Conservation (phyloP, 2,888 invertebrate species). For the Prostheceraeus crozeri region DNA sequence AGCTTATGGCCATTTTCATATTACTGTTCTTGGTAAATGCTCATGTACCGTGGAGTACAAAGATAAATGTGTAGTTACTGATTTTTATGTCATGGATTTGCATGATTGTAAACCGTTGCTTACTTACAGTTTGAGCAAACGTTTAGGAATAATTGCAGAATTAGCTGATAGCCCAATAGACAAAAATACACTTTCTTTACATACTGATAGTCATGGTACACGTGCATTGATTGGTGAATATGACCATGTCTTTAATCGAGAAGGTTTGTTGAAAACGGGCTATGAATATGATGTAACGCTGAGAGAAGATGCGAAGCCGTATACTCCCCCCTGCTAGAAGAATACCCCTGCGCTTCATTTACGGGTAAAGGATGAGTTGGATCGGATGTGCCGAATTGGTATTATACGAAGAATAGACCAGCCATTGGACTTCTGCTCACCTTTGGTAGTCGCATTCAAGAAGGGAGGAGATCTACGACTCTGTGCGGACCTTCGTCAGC, state of each 20-base stretch:
- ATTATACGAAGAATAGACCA: constrained; percentile 5
- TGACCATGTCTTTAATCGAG: constrained; percentile 3
- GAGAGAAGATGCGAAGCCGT: background rate
- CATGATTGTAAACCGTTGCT: constrained; percentile 3
- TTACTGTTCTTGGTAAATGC: too few species aligned
- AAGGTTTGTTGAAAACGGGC: constrained; percentile 2
- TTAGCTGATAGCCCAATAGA: too few species aligned
- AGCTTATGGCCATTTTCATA: too few species aligned
- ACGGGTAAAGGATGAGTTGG: background rate
- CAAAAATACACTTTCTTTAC: too few species aligned
- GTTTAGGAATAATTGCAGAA: constrained; percentile 14
- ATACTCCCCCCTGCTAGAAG: background rate
- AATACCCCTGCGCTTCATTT: background rate
- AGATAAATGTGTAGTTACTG: constrained; percentile 1
- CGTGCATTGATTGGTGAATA: constrained; percentile 2
- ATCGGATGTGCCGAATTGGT: background rate
- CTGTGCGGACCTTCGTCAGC: constrained; percentile 4
- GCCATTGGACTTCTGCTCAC: constrained; percentile 3
- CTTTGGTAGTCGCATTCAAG: constrained; percentile 10
- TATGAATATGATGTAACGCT: background rate
- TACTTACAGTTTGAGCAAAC: constrained; percentile 19
- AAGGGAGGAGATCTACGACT: constrained; percentile 3
- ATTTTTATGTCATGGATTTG: constrained; percentile 8
- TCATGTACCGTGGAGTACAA: constrained; percentile 22
- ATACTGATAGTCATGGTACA: too few species aligned